phyloP scores from a whole-genome alignment of 2,113 vertebrate genomes.

The Proteles cristata region DNA sequence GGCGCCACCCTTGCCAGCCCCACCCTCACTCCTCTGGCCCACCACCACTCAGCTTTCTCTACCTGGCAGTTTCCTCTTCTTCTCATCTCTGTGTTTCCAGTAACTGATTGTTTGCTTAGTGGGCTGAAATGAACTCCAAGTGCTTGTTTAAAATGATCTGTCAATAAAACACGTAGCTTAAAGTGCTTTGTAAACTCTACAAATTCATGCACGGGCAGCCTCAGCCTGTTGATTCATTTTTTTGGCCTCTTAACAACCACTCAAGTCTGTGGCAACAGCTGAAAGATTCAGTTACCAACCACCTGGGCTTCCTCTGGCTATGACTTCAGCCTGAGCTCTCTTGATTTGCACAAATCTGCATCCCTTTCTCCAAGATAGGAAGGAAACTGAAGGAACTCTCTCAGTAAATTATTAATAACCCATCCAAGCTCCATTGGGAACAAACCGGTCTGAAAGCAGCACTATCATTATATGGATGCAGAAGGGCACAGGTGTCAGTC shows the following conservation, averaged over 20 bases:
- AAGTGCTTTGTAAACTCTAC: not conserved
- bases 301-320: not conserved
- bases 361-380: not conserved
- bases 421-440: not conserved
- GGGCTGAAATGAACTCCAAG: not conserved
- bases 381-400: not conserved
- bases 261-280: not conserved
- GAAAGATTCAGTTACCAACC: not conserved
- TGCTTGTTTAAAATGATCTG: not conserved
- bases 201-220: not conserved
- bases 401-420: not conserved
- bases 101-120: not conserved
- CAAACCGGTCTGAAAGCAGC: not conserved
- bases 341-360: not conserved
- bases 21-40: rapidly evolving
- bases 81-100: not conserved
- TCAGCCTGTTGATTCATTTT: not conserved
- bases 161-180: not conserved
- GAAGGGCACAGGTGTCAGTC: not conserved
- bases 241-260: not conserved
- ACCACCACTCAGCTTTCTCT: not conserved
- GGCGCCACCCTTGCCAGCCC: not conserved
- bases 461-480: not conserved
- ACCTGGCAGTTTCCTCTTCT: not conserved
- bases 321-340: not conserved